Evolutionary conservation across 2,888 invertebrate species (phyloP).

Genomic region (Agrotis segetum): DNA sequence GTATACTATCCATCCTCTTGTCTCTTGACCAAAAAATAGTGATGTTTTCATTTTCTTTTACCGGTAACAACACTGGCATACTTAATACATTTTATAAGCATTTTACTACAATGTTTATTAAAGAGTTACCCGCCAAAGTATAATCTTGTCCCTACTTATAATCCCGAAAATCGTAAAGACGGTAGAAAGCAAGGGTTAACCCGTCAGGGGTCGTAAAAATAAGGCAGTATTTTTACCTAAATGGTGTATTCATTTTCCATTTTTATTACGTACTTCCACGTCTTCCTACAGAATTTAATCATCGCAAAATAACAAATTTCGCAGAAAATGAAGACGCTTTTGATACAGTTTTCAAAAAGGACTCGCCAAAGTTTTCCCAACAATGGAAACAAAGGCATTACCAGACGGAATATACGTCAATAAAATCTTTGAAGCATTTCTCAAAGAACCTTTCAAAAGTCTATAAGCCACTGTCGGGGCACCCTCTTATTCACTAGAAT

Average conservation of each 20-base stretch:
- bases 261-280: conserved; percentile 45
- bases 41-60: background rate
- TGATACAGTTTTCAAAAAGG: conserved; percentile 45
- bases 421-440: conserved; percentile 78
- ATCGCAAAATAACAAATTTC: conserved; percentile 41
- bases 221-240: conserved; percentile 48
- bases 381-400: conserved; percentile 67
- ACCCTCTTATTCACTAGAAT: conserved; percentile 79
- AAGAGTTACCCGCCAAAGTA: conserved; percentile 12
- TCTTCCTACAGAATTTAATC: conserved; percentile 40
- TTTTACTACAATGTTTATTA: conserved; percentile 32
- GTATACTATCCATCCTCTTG: background rate
- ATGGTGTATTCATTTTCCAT: conserved; percentile 53
- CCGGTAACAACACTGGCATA: conserved; percentile 18
- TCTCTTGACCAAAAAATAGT: background rate
- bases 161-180: conserved; percentile 53
- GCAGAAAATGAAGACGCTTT: conserved; percentile 46
- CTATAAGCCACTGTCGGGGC: conserved; percentile 77
- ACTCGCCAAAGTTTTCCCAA: conserved; percentile 60
- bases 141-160: conserved; percentile 47
- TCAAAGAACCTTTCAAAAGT: conserved; percentile 81
- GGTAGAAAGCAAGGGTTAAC: conserved; percentile 51
- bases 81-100: conserved; percentile 27
- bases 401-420: conserved; percentile 72
- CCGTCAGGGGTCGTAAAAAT: conserved; percentile 51